Evolutionary conservation across 53 echinoderm and acorn worm genomes (phyloP).

Genomic region (Astropecten irregularis): DNA sequence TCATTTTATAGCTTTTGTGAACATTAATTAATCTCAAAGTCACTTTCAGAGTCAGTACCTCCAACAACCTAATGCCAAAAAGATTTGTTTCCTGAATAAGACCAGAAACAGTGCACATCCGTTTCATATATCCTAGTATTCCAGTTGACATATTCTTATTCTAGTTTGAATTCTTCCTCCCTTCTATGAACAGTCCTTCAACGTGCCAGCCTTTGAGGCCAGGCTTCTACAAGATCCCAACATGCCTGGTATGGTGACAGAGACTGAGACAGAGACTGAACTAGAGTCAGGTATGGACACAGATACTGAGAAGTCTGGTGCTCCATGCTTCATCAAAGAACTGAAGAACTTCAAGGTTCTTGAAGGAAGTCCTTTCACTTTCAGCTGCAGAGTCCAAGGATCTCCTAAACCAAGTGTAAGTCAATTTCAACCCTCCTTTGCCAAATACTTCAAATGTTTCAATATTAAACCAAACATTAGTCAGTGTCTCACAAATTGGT

Average conservation of each 20-base stretch:
- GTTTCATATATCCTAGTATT: too few species aligned
- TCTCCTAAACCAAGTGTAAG: slow-evolving; percentile 88
- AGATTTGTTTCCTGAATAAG: too few species aligned
- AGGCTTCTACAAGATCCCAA: slow-evolving; percentile 71
- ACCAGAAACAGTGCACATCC: too few species aligned
- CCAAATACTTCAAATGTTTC: too few species aligned
- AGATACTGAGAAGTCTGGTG: slow-evolving; percentile 68
- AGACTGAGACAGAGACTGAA: slow-evolving; percentile 95
- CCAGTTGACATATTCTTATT: too few species aligned
- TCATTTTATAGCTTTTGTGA: too few species aligned
- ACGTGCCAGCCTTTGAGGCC: slow-evolving; percentile 82
- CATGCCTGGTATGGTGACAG: slow-evolving; percentile 60
- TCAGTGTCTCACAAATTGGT: too few species aligned
- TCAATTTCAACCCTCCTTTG: not conserved
- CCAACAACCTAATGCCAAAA: too few species aligned
- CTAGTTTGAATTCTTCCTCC: too few species aligned
- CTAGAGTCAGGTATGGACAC: slow-evolving; percentile 95
- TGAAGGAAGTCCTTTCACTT: slow-evolving; percentile 79
- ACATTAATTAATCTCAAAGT: too few species aligned
- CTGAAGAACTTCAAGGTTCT: slow-evolving; percentile 87
- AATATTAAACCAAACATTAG: too few species aligned
- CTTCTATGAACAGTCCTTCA: slow-evolving; percentile 63
- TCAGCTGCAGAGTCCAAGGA: slow-evolving; percentile 91
- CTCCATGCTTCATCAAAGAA: slow-evolving; percentile 89
- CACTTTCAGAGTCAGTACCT: too few species aligned